Evolutionary conservation across 2,888 invertebrate genomes (phyloP), one percentile per base, ranked within the genome.

Genomic region (Girardia tigrina): DNA sequence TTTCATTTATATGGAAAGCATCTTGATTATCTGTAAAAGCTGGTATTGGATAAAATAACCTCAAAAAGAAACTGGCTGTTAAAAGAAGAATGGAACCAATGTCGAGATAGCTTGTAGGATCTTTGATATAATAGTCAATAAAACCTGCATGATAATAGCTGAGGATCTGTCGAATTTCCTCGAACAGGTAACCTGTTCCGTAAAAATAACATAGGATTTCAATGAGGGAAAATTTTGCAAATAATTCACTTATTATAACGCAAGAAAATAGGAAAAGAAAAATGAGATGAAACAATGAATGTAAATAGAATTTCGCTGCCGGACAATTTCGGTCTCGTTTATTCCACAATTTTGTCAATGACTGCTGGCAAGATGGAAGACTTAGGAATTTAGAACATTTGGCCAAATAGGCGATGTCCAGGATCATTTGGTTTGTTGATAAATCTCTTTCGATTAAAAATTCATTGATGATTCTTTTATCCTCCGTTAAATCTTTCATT

Each of bases 211-310:
- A 27, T 14, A 75, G 6, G 12, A 27, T 72, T 23, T 75, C 75
- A 2, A 6, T 28, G 2, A n/a, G 6, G 16, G 71, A 71, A 28
- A 29, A 2, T 6, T 71, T 27, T 6, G n/a, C 23, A 71, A 26
- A 29, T 6, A 75, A 71, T 27, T 71, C 12, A 26, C n/a, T n/a
- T 8, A 71, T 1, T 28, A 71, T 20, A 2, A 71, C 28, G 29
- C 71, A 75, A 2, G 75, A 75, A 28, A 75, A 75, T 2, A 26
- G 8, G 20, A 75, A 28, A 14, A 75, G n/a, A 71, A 75, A 75
- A 12, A 75, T 4, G 6, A 71, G 12, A 71, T 75, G 71, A 29
- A 1, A 72, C 2, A 75, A 20, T 28, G 71, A 74, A 23, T 75
- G 56, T 20, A 56, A 6, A 56, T 56, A 56, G n/a, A 56, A 56